These are phyloP conservation scores for Argopecten irradians DNA, from an alignment of 1,140 invertebrate genomes.

Conservation along the genomic window DNA sequence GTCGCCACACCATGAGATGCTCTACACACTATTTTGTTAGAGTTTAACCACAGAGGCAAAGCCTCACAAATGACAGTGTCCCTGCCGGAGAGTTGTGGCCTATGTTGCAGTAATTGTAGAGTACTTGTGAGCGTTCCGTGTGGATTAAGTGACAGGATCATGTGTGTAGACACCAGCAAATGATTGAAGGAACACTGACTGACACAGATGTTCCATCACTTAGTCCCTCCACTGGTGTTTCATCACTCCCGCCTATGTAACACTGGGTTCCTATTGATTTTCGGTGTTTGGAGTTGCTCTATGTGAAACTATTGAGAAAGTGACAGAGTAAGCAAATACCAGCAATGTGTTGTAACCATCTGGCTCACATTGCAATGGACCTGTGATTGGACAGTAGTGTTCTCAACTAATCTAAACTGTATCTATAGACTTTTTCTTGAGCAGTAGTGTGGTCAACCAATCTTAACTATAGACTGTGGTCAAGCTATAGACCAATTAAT, in stretches of 20 bases:
- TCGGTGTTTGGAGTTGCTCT: background rate
- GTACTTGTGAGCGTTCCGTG: background rate
- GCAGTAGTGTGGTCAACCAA: too few species aligned
- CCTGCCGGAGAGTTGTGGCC: background rate
- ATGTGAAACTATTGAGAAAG: slow-evolving; percentile 8
- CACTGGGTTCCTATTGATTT: background rate
- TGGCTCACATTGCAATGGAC: background rate
- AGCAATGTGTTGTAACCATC: slow-evolving; percentile 15
- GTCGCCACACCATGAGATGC: background rate
- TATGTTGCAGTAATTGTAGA: background rate
- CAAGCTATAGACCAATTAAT: too few species aligned
- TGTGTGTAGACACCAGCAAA: background rate
- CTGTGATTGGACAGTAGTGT: too few species aligned
- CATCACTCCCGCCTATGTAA: slow-evolving; percentile 14
- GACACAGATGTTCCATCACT: slow-evolving; percentile 15
- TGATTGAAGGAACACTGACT: slow-evolving; percentile 1
- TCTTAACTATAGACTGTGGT: too few species aligned
- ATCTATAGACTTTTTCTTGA: too few species aligned
- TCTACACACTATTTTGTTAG: background rate
- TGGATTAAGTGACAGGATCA: slow-evolving; percentile 15
- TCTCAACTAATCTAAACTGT: too few species aligned
- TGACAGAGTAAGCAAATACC: slow-evolving; percentile 10
- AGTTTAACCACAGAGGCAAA: background rate
- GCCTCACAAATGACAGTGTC: background rate
- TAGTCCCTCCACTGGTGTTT: slow-evolving; percentile 14